Conservation (phyloP, 2,797 vertebrate genomes). For the Phaenicophaeus curvirostris region DNA sequence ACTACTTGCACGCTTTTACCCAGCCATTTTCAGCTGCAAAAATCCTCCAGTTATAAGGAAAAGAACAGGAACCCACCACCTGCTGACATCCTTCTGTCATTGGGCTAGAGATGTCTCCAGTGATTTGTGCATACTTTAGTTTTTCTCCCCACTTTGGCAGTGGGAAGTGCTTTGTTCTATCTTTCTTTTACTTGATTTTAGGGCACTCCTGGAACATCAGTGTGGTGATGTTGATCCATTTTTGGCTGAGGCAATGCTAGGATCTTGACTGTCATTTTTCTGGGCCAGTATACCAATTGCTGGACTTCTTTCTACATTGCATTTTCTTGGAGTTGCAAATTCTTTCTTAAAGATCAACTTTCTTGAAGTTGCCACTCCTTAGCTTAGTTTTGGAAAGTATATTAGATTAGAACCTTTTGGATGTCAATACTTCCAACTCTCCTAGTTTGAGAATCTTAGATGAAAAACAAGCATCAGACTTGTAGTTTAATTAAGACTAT, state of each 20-base stretch:
- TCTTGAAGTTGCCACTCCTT: not conserved
- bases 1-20: not conserved
- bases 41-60: not conserved
- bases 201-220: not conserved
- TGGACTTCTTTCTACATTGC: not conserved
- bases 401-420: not conserved
- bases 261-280: not conserved
- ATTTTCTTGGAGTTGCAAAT: not conserved
- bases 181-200: not conserved
- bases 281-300: accelerated
- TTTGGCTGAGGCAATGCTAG: not conserved
- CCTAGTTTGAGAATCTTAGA: not conserved
- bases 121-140: accelerated
- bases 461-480: not conserved
- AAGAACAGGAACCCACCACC: not conserved
- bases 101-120: not conserved
- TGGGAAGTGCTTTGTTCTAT: not conserved
- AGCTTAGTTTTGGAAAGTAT: not conserved
- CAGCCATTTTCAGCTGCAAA: not conserved
- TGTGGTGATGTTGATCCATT: not conserved
- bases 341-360: not conserved
- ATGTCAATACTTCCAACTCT: not conserved
- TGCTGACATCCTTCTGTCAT: not conserved
- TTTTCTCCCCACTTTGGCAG: accelerated
- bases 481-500: not conserved